Conservation (phyloP, 2,113 vertebrate species). For the Chascanopsetta lugubris region DNA sequence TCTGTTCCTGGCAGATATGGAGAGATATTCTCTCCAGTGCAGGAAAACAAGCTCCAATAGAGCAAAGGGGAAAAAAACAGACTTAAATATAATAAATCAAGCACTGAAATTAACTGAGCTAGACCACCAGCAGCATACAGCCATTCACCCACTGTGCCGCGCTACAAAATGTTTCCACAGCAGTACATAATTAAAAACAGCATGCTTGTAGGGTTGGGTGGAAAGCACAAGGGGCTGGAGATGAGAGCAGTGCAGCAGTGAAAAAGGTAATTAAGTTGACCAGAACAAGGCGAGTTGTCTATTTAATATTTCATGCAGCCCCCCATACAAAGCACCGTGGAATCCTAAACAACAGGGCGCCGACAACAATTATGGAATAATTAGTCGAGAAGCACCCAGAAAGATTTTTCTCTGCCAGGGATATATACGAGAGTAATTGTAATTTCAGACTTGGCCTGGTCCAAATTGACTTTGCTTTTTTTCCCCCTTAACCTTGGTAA, state of each 20-base stretch:
- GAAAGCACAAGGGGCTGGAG: conserved; percentile 42
- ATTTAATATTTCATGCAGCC: conserved; percentile 74
- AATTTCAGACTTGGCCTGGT: conserved; percentile 46
- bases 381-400: conserved; percentile 63
- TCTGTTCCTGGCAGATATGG: conserved; percentile 29
- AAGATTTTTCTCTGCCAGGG: conserved; percentile 58
- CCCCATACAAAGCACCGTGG: conserved; percentile 50
- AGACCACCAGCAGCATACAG: conserved; percentile 9
- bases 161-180: conserved; percentile 30
- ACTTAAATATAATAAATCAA: conserved; percentile 17
- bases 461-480: conserved; percentile 46
- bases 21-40: background rate
- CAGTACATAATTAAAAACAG: conserved; percentile 71
- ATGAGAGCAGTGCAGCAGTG: conserved; percentile 47
- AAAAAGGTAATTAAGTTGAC: conserved; percentile 80
- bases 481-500: conserved; percentile 13
- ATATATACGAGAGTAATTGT: conserved; percentile 66
- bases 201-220: conserved; percentile 39
- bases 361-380: conserved; percentile 76
- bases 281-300: conserved; percentile 62
- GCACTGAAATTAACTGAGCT: conserved; percentile 10
- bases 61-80: background rate
- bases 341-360: conserved; percentile 69
- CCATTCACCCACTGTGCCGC: conserved; percentile 3
- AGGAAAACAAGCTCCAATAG: conserved; percentile 10